Conservation (phyloP, 2,113 vertebrate species). For the Gulo gulo region DNA sequence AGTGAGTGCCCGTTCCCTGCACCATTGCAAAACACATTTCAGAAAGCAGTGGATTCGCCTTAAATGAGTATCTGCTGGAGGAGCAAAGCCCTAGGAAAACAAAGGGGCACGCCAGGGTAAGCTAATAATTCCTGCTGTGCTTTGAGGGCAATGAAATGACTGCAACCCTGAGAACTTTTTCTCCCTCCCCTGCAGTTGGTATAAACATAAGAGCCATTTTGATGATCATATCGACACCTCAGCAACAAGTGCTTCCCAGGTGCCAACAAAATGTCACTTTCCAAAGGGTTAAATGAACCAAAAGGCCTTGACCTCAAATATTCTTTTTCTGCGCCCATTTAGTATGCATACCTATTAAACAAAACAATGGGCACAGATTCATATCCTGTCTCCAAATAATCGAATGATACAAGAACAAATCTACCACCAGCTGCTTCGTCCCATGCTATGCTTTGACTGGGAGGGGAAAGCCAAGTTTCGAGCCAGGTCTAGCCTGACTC, state of each 20-base stretch:
- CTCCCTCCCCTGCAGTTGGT: slow-evolving; percentile 73
- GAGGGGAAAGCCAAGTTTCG: slow-evolving; percentile 88
- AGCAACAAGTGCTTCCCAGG: slow-evolving; percentile 73
- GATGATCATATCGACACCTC: slow-evolving; percentile 76
- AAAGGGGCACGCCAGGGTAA: slow-evolving; percentile 72
- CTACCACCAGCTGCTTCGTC: slow-evolving; percentile 78
- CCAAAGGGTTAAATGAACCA: slow-evolving; percentile 72
- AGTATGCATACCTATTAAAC: slow-evolving; percentile 59
- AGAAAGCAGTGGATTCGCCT: slow-evolving; percentile 63
- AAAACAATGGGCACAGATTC: slow-evolving; percentile 66
- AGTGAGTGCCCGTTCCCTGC: slow-evolving; percentile 67
- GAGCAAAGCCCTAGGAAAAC: slow-evolving; percentile 76
- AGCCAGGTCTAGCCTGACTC: slow-evolving; percentile 85
- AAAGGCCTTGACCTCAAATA: slow-evolving; percentile 51
- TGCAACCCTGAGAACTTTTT: slow-evolving; percentile 76
- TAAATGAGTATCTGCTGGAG: slow-evolving; percentile 74
- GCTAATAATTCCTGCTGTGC: slow-evolving; percentile 78
- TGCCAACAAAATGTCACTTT: slow-evolving; percentile 73
- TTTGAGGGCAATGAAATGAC: slow-evolving; percentile 77
- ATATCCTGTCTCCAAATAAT: slow-evolving; percentile 68
- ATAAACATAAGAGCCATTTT: slow-evolving; percentile 78
- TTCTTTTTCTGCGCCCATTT: slow-evolving; percentile 17
- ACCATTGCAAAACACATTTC: slow-evolving; percentile 70
- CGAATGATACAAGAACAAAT: slow-evolving; percentile 75
- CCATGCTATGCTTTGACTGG: slow-evolving; percentile 80